Evolutionary conservation across 2,797 vertebrate genomes (phyloP).

Genomic region (Loriculus beryllinus): DNA sequence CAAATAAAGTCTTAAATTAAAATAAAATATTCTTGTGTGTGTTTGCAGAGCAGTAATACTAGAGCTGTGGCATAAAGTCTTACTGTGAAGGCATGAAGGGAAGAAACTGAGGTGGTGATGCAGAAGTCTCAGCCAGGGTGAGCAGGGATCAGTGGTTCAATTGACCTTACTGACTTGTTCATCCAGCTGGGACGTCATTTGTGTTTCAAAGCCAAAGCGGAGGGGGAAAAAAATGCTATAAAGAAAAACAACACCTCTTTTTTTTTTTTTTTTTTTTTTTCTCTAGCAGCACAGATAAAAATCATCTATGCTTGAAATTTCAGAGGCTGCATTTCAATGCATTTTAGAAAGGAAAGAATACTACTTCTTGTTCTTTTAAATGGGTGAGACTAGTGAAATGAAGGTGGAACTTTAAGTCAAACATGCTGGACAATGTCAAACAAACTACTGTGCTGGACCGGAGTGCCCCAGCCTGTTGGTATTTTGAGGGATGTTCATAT

Average conservation of each 20-base stretch:
- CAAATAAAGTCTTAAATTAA: not conserved
- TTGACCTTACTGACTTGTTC: not conserved
- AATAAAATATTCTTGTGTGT: not conserved
- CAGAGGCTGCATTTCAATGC: not conserved
- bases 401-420: not conserved
- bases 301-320: not conserved
- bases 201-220: not conserved
- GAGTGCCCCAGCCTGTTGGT: not conserved
- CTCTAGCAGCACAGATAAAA: not conserved
- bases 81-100: not conserved
- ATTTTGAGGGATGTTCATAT: not conserved
- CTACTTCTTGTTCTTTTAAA: not conserved
- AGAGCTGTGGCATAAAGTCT: rapidly evolving
- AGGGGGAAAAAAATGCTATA: not conserved
- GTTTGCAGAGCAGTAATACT: not conserved
- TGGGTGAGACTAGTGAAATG: not conserved
- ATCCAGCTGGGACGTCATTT: not conserved
- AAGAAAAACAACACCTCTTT: not conserved
- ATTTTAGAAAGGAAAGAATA: not conserved
- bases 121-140: not conserved
- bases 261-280: not conserved
- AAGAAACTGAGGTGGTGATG: not conserved
- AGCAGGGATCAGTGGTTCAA: not conserved
- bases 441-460: not conserved
- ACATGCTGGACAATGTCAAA: not conserved